These are phyloP conservation scores for Ephialtes manifestator DNA, from an alignment of 2,888 invertebrate species.

Conservation along the genomic window DNA sequence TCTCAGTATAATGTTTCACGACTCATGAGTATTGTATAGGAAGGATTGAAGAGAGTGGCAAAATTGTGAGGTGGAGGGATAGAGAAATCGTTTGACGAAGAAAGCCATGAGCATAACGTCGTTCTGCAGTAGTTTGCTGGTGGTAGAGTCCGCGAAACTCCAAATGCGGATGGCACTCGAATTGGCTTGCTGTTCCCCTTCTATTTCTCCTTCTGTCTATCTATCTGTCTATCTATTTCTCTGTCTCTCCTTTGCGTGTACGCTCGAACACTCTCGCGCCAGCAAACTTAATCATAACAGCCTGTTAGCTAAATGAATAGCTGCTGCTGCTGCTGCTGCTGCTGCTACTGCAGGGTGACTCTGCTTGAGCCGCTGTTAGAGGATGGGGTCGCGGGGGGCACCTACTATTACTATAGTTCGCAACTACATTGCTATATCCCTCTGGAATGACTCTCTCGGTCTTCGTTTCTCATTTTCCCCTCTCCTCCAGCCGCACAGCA, in stretches of 20 bases:
- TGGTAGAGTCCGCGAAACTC: constrained; percentile 46
- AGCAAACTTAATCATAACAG: constrained; percentile 83
- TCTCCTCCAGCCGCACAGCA: constrained; percentile 43
- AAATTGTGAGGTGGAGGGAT: too few species aligned
- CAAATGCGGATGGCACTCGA: constrained; percentile 63
- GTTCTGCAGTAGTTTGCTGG: not conserved
- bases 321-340: constrained; percentile 63
- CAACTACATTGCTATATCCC: constrained; percentile 71
- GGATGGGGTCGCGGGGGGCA: constrained; percentile 75
- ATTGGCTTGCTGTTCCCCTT: constrained; percentile 50
- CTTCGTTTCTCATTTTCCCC: constrained; percentile 59
- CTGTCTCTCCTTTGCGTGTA: constrained; percentile 53
- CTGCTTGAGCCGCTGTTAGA: constrained; percentile 68
- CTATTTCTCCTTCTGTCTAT: constrained; percentile 52
- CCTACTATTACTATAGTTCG: constrained; percentile 71
- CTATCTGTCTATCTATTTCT: constrained; percentile 65
- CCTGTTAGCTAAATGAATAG: constrained; percentile 83
- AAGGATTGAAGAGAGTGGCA: too few species aligned
- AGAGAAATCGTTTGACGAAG: constrained; percentile 61
- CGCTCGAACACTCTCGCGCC: constrained; percentile 63
- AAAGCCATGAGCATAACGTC: constrained; percentile 52
- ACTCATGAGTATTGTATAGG: too few species aligned
- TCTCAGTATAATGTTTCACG: too few species aligned
- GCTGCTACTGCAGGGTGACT: constrained; percentile 62
- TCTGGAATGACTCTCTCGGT: constrained; percentile 74